Percentiles rank a stretch among this genome's conserved stretches.
phyloP scores from a whole-genome alignment of 2,797 vertebrate species.

The Gymnopithys bicolor region DNA sequence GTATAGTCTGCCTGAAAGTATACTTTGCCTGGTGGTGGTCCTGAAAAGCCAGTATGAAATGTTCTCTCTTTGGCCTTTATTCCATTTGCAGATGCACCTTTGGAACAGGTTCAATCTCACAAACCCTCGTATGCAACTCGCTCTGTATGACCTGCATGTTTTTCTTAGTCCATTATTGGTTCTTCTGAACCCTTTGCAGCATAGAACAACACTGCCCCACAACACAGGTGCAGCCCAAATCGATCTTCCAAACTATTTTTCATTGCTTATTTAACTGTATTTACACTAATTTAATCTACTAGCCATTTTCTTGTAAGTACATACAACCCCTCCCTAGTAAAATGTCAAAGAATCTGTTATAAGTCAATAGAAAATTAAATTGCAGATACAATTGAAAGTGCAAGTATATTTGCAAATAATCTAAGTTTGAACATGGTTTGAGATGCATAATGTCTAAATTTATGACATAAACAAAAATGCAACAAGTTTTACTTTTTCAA shows the following conservation, averaged over 20 bases:
- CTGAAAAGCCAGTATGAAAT: background rate
- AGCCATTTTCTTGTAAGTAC: background rate
- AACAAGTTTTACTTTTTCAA: background rate
- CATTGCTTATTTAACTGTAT: background rate
- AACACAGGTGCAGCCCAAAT: background rate
- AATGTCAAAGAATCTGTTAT: background rate
- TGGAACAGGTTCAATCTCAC: background rate
- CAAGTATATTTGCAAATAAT: background rate
- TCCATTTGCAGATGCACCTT: background rate
- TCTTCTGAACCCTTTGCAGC: background rate
- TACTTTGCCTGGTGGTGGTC: background rate
- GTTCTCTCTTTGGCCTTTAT: background rate
- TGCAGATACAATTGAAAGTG: background rate
- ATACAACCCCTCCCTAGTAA: background rate
- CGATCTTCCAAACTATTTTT: background rate
- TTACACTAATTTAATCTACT: background rate
- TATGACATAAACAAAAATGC: background rate
- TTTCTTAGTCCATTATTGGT: background rate
- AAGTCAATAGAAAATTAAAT: background rate
- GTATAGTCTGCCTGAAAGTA: no score
- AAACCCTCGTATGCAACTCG: background rate
- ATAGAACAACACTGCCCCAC: background rate
- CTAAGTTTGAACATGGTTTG: background rate
- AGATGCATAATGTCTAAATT: background rate
- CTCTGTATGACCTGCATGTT: background rate